These are phyloP conservation scores for Molossus alvarezi DNA, from an alignment of 2,797 vertebrate genomes.

Conservation along the genomic window DNA sequence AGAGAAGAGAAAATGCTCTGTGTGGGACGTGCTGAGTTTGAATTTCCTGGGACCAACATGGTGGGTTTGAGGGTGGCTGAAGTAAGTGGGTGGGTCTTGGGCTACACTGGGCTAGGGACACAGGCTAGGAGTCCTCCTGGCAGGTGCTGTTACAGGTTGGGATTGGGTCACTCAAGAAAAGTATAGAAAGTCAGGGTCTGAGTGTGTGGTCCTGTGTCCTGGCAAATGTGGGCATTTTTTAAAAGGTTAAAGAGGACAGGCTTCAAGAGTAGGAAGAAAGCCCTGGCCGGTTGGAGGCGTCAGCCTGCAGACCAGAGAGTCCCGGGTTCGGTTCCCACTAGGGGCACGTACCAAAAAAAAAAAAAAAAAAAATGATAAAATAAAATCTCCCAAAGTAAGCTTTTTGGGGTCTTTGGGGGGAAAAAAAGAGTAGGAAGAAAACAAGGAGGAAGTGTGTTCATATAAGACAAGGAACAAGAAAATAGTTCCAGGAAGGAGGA, in stretches of 20 bases:
- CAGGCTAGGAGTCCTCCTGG: not conserved
- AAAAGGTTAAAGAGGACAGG: not conserved
- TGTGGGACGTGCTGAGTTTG: not conserved
- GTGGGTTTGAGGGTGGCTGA: not conserved
- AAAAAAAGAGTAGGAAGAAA: not conserved
- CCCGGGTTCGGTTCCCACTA: too few species aligned
- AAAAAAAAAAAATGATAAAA: too few species aligned
- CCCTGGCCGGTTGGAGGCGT: too few species aligned
- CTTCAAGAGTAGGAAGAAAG: not conserved
- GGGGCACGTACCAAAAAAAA: too few species aligned
- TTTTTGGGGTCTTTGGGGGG: too few species aligned
- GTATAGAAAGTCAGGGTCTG: not conserved
- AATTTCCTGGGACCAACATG: not conserved
- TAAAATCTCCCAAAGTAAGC: too few species aligned
- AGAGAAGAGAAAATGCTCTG: not conserved
- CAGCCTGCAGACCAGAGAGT: too few species aligned
- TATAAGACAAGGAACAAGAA: not conserved
- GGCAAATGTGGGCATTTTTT: not conserved
- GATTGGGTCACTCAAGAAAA: not conserved
- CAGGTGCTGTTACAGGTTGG: not conserved
- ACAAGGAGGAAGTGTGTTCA: not conserved
- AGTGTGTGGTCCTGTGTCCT: not conserved
- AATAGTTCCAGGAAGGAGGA: not conserved
- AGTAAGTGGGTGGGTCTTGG: not conserved
- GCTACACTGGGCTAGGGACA: not conserved